Conservation (phyloP, 2,797 vertebrate genomes). For the Odontamblyopus rebecca region DNA sequence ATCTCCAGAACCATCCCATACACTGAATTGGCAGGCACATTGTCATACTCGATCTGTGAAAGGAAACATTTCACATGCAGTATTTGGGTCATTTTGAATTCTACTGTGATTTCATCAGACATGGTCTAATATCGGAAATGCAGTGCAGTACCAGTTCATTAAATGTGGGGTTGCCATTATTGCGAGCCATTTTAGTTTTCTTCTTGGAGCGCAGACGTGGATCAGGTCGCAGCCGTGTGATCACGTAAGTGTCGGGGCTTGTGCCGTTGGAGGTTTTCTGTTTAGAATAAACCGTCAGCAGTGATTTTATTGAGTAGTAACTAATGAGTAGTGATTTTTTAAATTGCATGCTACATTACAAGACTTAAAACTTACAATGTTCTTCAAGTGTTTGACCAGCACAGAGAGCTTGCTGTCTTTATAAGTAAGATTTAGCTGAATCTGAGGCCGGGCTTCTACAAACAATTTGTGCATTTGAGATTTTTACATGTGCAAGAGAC, state of each 20-base stretch:
- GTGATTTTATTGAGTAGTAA: neutral
- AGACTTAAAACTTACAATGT: conserved; percentile 77
- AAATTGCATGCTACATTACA: neutral
- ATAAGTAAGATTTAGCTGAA: conserved; percentile 79
- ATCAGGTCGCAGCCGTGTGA: conserved; percentile 82
- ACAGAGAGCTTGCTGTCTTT: conserved; percentile 70
- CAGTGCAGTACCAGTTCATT: conserved; percentile 85
- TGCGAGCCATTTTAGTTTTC: conserved; percentile 86
- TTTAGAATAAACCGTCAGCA: conserved; percentile 13
- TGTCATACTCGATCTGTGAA: conserved; percentile 77
- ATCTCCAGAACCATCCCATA: conserved; percentile 78
- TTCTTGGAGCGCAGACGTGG: conserved; percentile 73
- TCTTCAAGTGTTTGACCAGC: conserved; percentile 83
- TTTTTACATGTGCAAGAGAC: neutral
- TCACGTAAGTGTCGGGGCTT: conserved; percentile 82
- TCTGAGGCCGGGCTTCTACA: conserved; percentile 65
- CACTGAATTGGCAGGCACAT: conserved; percentile 60
- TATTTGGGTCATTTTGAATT: neutral
- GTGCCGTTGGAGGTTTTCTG: conserved; percentile 84
- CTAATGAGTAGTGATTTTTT: too few relatives aligned
- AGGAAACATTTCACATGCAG: neutral
- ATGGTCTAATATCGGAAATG: too few relatives aligned
- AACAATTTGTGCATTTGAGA: conserved; percentile 6
- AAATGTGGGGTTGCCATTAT: conserved; percentile 84
- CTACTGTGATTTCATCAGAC: neutral